These are phyloP conservation scores for Cepaea hortensis DNA, from an alignment of 2,888 invertebrate genomes.

Conservation along the genomic window DNA sequence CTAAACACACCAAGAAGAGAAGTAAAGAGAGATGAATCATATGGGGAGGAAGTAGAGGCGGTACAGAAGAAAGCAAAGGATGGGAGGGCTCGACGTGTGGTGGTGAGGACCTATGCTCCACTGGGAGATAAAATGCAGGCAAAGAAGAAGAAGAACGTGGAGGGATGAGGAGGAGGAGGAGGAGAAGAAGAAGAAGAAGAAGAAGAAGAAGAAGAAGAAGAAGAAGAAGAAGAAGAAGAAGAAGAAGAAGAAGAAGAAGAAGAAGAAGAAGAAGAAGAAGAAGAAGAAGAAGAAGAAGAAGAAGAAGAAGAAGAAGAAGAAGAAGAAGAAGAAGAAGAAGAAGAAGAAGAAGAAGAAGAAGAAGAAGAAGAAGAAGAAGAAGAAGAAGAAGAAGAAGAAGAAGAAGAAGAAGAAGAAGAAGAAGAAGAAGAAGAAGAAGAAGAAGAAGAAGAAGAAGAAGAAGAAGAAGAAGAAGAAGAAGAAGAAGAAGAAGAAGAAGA, in stretches of 20 bases:
- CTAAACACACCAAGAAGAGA: too few relatives aligned
- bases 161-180: too few relatives aligned
- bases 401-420: neutral
- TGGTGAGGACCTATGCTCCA: too few relatives aligned
- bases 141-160: too few relatives aligned
- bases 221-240: neutral
- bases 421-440: neutral
- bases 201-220: constrained; percentile 5
- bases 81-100: too few relatives aligned
- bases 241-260: neutral
- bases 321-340: neutral
- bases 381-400: neutral
- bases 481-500: constrained; percentile 14
- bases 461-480: constrained; percentile 20
- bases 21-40: too few relatives aligned
- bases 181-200: neutral
- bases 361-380: neutral
- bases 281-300: too few relatives aligned
- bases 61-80: too few relatives aligned
- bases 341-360: constrained; percentile 3
- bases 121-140: too few relatives aligned
- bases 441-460: neutral
- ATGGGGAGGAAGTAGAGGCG: too few relatives aligned
- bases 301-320: neutral
- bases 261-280: neutral